These are phyloP conservation scores for Eupithecia insigniata DNA, from an alignment of 2,888 invertebrate species.

Conservation along the genomic window DNA sequence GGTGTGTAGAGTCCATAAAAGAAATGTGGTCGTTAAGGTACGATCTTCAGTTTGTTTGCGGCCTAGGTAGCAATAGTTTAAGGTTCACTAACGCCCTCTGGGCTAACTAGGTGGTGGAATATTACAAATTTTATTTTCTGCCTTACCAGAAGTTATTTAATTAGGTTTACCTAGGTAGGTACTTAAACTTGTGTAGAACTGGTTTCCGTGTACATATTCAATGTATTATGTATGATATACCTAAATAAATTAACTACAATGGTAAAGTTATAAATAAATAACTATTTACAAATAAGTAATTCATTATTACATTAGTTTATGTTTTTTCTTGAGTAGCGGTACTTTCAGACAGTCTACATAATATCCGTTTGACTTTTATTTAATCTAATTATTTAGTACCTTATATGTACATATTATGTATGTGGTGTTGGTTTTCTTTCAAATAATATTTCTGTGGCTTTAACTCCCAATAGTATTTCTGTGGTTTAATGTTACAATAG, in stretches of 20 bases:
- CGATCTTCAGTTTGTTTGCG: conserved; percentile 18
- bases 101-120: conserved; percentile 51
- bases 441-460: background rate
- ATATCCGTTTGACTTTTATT: too few relatives aligned
- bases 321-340: too few relatives aligned
- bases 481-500: background rate
- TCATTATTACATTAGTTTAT: too few relatives aligned
- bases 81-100: conserved; percentile 11
- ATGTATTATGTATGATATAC: background rate
- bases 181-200: background rate
- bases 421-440: background rate
- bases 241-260: too few relatives aligned
- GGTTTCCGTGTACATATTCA: background rate
- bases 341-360: too few relatives aligned
- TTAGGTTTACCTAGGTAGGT: background rate
- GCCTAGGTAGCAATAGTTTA: background rate
- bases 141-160: background rate
- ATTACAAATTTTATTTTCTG: conserved; percentile 29
- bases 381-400: too few relatives aligned
- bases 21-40: background rate
- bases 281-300: too few relatives aligned
- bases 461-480: background rate
- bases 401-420: background rate
- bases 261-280: too few relatives aligned
- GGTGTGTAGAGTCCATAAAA: background rate